A percentile compares a stretch with the other conserved stretches of the same genome.
These are phyloP conservation scores for Dreissena rostriformis DNA, from an alignment of 1,140 invertebrate genomes.

Conservation along the genomic window DNA sequence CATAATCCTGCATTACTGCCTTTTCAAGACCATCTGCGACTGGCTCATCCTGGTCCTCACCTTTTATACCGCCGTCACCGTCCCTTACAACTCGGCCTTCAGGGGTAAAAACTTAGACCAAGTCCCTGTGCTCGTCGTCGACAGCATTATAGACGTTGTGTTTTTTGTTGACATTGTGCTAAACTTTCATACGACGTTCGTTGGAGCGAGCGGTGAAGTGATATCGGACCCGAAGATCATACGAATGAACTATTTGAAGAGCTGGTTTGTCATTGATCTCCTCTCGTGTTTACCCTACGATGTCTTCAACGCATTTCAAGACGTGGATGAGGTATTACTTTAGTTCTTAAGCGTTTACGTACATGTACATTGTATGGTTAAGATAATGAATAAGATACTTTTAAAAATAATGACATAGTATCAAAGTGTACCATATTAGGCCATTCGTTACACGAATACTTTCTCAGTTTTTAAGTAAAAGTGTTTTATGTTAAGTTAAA, in stretches of 20 bases:
- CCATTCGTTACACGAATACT: too few species aligned
- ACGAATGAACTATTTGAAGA: conserved; percentile 97
- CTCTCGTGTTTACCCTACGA: conserved; percentile 99
- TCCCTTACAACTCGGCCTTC: conserved; percentile 99
- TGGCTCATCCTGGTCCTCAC: conserved; percentile 99
- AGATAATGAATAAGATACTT: too few species aligned
- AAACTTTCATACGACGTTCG: conserved; percentile 99
- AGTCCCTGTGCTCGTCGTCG: conserved; percentile 90
- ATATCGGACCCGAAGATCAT: conserved; percentile 79
- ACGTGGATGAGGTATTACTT: conserved; percentile 96
- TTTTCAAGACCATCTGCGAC: conserved; percentile 99
- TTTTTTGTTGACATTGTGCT: conserved; percentile 99
- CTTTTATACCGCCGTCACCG: conserved; percentile 99
- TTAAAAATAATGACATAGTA: too few species aligned
- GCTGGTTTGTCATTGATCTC: conserved; percentile 99
- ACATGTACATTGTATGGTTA: too few species aligned
- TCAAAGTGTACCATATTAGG: too few species aligned
- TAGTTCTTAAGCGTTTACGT: too few species aligned
- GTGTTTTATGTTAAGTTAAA: too few species aligned
- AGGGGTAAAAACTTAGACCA: too few species aligned
- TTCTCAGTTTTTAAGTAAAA: too few species aligned
- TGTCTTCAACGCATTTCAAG: conserved; percentile 99
- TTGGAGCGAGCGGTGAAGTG: conserved; percentile 96
- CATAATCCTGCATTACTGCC: conserved; percentile 99
- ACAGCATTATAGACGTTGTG: conserved; percentile 99